Conservation (phyloP, 2,113 vertebrate genomes). For the Poeciliopsis prolifica region DNA sequence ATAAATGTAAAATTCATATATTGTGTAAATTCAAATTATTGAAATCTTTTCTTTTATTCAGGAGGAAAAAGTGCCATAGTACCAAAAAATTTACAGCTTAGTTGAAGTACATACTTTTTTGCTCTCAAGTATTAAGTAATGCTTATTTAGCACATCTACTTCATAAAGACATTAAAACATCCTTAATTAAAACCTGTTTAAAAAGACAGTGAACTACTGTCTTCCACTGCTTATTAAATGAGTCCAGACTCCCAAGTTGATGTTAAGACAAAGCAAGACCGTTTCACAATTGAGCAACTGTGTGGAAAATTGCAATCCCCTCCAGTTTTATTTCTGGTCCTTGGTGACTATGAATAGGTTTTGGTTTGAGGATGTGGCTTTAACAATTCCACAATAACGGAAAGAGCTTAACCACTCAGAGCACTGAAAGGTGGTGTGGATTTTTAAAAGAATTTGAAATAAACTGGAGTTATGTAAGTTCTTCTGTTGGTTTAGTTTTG, state of each 20-base stretch:
- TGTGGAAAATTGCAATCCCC: background rate
- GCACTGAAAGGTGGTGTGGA: background rate
- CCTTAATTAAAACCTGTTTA: background rate
- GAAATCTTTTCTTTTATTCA: background rate
- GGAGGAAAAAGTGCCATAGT: background rate
- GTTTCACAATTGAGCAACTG: too few species aligned
- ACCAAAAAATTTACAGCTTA: too few species aligned
- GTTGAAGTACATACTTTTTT: too few species aligned
- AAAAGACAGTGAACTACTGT: background rate
- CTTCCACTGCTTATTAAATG: background rate
- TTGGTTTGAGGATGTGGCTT: background rate
- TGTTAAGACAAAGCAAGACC: background rate
- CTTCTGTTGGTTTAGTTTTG: background rate
- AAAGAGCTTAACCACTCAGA: too few species aligned
- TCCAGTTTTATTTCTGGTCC: background rate
- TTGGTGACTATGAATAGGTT: background rate
- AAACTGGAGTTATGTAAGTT: background rate
- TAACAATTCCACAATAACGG: too few species aligned
- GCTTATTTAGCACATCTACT: background rate
- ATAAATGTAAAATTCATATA: too few species aligned
- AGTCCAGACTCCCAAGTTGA: background rate
- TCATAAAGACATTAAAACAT: background rate
- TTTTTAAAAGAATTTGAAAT: background rate
- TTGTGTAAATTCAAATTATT: background rate
- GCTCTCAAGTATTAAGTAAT: background rate